Evolutionary conservation across 2,888 invertebrate genomes (phyloP), one percentile per base, ranked within the genome.

Genomic region (Cyrtodaria siliqua): DNA sequence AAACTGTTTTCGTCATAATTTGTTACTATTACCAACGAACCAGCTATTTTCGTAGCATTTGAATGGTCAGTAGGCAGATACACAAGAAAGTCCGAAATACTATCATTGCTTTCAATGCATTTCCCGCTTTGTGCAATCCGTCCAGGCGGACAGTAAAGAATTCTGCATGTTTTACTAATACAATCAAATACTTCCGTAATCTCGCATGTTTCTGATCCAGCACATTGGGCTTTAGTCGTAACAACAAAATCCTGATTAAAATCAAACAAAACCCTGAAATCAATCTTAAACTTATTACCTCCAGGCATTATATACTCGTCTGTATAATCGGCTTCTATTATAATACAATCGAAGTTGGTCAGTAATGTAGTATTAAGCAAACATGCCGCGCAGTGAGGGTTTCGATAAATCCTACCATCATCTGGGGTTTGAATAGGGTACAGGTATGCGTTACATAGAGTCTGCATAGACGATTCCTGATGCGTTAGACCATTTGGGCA

Each of bases 141-240:
- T 0, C 53, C 29, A 24, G 12, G n/a, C 2, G 29, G 27, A 42
- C 72, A 72, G 44, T 40, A 49, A 2, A 66, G 16, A 6, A 2
- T 16, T 24, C 56, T 52, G 49, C 72, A 72, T 47, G 27, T 27
- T 49, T 49, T 47, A 29, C 55, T 53, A 12, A 64, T 18, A n/a
- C 72, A 72, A 16, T 72, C 72, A 38, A 49, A 72, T 1, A 72
- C 27, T 29, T 72, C 55, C 23, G 47, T 29, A 38, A 9, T 12
- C 16, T 52, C 38, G 26, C 60, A 66, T 12, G 3, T 4, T 12
- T 14, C 50, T 1, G 18, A 8, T 0, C 16, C n/a, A 14, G 26
- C 24, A 42, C 72, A 72, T 23, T 52, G 0, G 14, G 29, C 40
- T 23, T 47, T 52, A 2, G 57, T n/a, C 6, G 18, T 26, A 4